A percentile compares a stretch with the other conserved stretches of the same genome.
These are phyloP conservation scores for Heliconius erato DNA, from an alignment of 2,888 invertebrate genomes.

Conservation along the genomic window DNA sequence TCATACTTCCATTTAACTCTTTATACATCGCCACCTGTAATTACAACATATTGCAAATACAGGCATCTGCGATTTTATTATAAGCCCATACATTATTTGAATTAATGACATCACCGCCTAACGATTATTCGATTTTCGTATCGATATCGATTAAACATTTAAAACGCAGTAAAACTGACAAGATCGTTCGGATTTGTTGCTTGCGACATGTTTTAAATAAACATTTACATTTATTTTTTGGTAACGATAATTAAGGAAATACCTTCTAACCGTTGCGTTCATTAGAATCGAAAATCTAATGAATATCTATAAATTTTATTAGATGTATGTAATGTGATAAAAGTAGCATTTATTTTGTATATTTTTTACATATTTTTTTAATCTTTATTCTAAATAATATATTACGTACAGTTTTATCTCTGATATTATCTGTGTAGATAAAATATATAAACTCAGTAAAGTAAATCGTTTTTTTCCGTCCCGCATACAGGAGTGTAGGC, in stretches of 20 bases:
- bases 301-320: slow-evolving; percentile 16
- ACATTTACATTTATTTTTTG: slow-evolving; percentile 23
- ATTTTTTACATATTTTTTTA: slow-evolving; percentile 11
- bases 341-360: slow-evolving; percentile 18
- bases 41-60: slow-evolving; percentile 40
- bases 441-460: too few relatives aligned
- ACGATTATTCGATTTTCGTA: slow-evolving; percentile 41
- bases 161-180: slow-evolving; percentile 40
- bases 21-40: slow-evolving; percentile 45
- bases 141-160: slow-evolving; percentile 42
- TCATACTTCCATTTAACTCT: slow-evolving; percentile 37
- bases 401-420: not conserved
- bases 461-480: too few relatives aligned
- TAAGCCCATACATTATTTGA: slow-evolving; percentile 20
- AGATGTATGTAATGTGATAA: slow-evolving; percentile 25
- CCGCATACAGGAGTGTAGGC: not conserved
- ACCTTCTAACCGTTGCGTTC: slow-evolving; percentile 15
- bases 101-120: slow-evolving; percentile 4
- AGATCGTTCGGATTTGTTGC: slow-evolving; percentile 20
- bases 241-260: slow-evolving; percentile 22
- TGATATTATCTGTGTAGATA: slow-evolving; percentile 9
- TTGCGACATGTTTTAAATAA: slow-evolving; percentile 15
- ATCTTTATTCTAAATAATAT: not conserved
- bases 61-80: slow-evolving; percentile 48
- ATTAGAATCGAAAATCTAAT: slow-evolving; percentile 14